A percentile compares a stretch with the other conserved stretches of the same genome.
Evolutionary conservation across 2,113 vertebrate species (phyloP).

Genomic region (Cryptoleucopteryx plumbea): DNA sequence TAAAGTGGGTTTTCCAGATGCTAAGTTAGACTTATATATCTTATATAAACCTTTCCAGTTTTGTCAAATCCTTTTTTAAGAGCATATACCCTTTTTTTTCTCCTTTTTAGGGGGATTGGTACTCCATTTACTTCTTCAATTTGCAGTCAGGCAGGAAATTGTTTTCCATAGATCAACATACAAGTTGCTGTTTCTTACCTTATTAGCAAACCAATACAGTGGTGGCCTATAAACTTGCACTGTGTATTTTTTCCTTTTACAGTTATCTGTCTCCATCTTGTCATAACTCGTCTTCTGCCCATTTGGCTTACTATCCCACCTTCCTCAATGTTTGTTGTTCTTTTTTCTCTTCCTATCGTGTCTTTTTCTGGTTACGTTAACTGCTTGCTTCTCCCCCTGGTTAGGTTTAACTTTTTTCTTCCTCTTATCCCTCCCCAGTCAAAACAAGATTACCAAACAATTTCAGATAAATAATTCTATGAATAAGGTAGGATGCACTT

Average conservation of each 20-base stretch:
- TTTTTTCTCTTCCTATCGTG: background rate
- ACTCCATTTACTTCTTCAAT: background rate
- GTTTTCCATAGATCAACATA: background rate
- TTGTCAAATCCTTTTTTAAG: background rate
- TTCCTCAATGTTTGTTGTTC: background rate
- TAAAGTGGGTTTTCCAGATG: background rate
- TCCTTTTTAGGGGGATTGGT: background rate
- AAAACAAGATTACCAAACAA: background rate
- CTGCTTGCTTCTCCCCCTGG: fast-evolving
- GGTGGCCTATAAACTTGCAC: background rate
- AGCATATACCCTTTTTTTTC: background rate
- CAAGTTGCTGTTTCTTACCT: background rate
- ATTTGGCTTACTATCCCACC: background rate
- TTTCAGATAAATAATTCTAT: background rate
- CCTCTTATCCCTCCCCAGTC: fast-evolving
- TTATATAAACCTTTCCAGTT: background rate
- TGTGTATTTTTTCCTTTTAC: background rate
- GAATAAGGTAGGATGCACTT: background rate
- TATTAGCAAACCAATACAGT: background rate
- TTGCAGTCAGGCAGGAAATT: background rate
- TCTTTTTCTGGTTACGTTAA: background rate
- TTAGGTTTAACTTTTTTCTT: background rate
- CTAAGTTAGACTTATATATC: background rate
- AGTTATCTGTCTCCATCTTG: background rate
- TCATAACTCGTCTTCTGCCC: background rate